phyloP scores from a whole-genome alignment of 2,113 vertebrate genomes.

The Nematolebias whitei region DNA sequence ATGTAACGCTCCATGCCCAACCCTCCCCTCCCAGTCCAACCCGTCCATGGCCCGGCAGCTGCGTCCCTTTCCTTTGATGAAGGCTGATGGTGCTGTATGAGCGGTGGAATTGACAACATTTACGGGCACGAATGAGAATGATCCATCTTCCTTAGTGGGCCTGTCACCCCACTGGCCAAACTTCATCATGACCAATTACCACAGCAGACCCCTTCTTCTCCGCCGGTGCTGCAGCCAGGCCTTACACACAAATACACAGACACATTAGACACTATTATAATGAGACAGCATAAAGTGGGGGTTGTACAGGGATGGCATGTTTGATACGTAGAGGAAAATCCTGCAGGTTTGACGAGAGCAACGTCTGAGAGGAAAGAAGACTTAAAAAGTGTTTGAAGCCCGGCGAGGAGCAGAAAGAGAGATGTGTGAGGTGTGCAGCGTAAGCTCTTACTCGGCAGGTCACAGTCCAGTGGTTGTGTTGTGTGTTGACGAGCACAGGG shows the following conservation, averaged over 20 bases:
- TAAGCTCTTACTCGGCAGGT: constrained; percentile 82
- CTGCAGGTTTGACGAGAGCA: constrained; percentile 87
- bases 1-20: constrained; percentile 21
- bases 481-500: constrained; percentile 79
- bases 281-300: constrained; percentile 72
- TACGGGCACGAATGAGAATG: constrained; percentile 99
- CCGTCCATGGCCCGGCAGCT: constrained; percentile 56
- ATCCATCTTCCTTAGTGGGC: constrained; percentile 99
- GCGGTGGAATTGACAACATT: constrained; percentile 99
- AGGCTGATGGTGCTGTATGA: constrained; percentile 96
- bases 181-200: constrained; percentile 99
- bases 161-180: constrained; percentile 98
- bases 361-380: constrained; percentile 60
- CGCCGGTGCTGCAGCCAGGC: constrained; percentile 53
- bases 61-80: constrained; percentile 82
- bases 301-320: constrained; percentile 30
- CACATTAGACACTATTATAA: constrained; percentile 74
- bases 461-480: constrained; percentile 82
- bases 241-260: constrained; percentile 72
- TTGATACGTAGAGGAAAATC: constrained; percentile 84
- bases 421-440: constrained; percentile 59
- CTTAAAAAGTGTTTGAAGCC: constrained; percentile 59
- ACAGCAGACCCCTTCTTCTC: constrained; percentile 81
- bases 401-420: constrained; percentile 30
- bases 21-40: constrained; percentile 43